Evolutionary conservation across 2,888 invertebrate genomes (phyloP), one percentile per base, ranked within the genome.

Genomic region (Aethes cnicana): DNA sequence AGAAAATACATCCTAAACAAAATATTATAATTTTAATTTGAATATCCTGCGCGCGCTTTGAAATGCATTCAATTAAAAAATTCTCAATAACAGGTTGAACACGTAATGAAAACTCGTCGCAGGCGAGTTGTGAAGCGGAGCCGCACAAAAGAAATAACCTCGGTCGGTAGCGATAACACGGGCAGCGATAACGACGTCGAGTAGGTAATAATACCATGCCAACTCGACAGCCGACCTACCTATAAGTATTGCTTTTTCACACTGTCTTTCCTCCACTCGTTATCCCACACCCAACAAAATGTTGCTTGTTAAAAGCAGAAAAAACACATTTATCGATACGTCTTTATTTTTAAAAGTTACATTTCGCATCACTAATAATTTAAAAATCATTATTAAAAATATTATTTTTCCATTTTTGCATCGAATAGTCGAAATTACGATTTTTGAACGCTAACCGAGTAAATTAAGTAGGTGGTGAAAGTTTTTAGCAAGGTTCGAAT

Each of bases 151-250:
- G 70, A 61, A 72, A 69, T 73, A 76, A 75, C 77, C 70, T 72
- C 50, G 36, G 50, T 53, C 54, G 60, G 54, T 47, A 61, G 68
- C 81, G 87, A 84, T 85, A 86, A 80, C 81, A 71, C 76, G 69
- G 66, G 67, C 61, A 59, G 63, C 77, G 80, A 83, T 83, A 84
- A 83, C 82, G 72, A 73, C 72, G 73, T 78, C 73, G 72, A 72
- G 71, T 71, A 77, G 74, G 72, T 72, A 73, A 71, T 74, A 77
- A 81, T 83, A 84, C 79, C 74, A 78, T 84, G 87, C 87, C 88
- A 86, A 85, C 87, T 81, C 87, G 80, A 84, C 85, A 75, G 64
- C 64, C 79, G 75, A 88, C 87, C 85, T 87, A 87, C 79, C 86
- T 88, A 88, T 87, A 87, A 72, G 81, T 87, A 86, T 74, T 68